Percentiles rank a stretch among this genome's conserved stretches.
Conservation (phyloP, 2,113 vertebrate species). For the Pachycephala philippinensis region DNA sequence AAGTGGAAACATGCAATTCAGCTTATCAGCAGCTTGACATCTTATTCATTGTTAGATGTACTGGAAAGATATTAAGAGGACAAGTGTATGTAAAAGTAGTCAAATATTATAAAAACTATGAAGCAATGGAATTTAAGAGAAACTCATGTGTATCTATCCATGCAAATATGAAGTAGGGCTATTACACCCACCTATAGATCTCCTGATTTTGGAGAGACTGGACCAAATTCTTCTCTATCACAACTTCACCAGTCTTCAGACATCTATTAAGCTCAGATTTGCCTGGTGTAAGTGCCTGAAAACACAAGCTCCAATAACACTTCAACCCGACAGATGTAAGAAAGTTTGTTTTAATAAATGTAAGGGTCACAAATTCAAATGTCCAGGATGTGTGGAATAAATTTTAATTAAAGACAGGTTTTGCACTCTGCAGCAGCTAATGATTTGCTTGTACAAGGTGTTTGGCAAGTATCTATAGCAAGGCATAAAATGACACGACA, state of each 20-base stretch:
- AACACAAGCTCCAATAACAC: not conserved
- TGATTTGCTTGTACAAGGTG: not conserved
- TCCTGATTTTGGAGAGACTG: not conserved
- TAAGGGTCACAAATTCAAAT: not conserved
- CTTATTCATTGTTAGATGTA: conserved; percentile 55
- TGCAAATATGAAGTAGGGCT: not conserved
- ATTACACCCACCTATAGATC: not conserved
- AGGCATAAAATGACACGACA: not conserved
- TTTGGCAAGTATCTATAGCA: not conserved
- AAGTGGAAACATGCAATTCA: conserved; percentile 53
- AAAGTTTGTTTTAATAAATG: not conserved
- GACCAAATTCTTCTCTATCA: not conserved
- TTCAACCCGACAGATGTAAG: not conserved
- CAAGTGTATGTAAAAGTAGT: not conserved
- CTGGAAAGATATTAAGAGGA: not conserved
- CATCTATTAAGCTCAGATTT: not conserved
- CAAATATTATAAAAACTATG: not conserved
- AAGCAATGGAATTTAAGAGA: not conserved
- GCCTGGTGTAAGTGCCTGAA: not conserved
- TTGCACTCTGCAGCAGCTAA: not conserved
- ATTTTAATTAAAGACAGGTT: not conserved
- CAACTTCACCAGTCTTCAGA: not conserved
- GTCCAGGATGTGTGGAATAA: not conserved
- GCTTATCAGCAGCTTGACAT: conserved; percentile 12
- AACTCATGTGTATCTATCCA: not conserved